Base-by-base conservation (phyloP, 2,797 vertebrate genomes). In the Phrynocephalus forsythii region DNA sequence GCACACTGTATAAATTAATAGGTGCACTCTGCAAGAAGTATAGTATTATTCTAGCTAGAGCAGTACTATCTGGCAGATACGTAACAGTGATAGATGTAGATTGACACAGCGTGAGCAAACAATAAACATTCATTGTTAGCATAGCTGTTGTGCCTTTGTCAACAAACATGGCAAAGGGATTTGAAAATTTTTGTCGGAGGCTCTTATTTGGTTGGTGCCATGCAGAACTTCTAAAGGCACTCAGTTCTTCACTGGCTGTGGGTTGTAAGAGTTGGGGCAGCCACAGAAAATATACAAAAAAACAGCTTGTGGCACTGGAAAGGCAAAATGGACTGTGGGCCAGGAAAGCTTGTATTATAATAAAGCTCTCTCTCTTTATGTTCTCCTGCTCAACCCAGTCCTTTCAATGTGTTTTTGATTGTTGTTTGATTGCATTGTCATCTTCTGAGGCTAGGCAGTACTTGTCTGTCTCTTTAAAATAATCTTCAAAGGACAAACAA, bases 1-100 rank as follows among this genome's bases (percentile, higher is more conserved):
- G 13, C 77, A 88, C 68, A 84, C 76, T 22, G 44, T 77, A 48
- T 77, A 80, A 88, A 88, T 88, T 79, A 84, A 80, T 73, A 80
- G 82, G 38, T 79, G 28, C 68, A 84, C 28, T 52, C 52, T 10
- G 18, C 22, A n/a, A 50, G 56, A 84, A 88, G 50, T 79, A 73
- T 33, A 67, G 52, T 9, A 24, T 66, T 86, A 79, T 73, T 86
- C 79, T 48, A 48, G 26, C 67, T 38, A 86, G n/a, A 63, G 63
- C 48, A 81, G 77, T 75, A 84, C 80, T 33, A 79, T 73, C 52
- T 88, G 76, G 20, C 87, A 79, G 38, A 84, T 83, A 75, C 16
- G 20, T 80, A 72, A 38, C n/a, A 80, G n/a, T 28, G 72, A 50
- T 56, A 56, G 86, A 69, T 71, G 50, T n/a, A 44, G 30, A 75